phyloP scores from a whole-genome alignment of 2,113 vertebrate genomes.

The Myodes glareolus region DNA sequence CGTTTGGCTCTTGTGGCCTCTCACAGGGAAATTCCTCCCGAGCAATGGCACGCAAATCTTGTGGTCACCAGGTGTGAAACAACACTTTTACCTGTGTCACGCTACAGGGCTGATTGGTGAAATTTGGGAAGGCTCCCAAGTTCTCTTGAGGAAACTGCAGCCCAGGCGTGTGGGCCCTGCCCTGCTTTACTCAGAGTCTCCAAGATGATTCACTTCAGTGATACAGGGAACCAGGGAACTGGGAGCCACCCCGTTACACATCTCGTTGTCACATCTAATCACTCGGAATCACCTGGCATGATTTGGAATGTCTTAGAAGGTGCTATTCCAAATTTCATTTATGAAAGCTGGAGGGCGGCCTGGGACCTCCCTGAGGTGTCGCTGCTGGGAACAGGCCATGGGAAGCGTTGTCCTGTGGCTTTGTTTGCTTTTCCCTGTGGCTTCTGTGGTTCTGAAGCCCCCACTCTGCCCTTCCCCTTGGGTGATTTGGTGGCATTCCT shows the following conservation, averaged over 20 bases:
- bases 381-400: accelerated
- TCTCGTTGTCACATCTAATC: conserved; percentile 63
- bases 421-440: accelerated
- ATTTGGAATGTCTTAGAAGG: neutral
- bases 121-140: conserved; percentile 55
- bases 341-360: neutral
- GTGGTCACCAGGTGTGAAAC: neutral
- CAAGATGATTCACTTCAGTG: conserved; percentile 64
- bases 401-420: too few relatives aligned
- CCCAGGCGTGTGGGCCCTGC: neutral
- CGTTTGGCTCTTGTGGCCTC: neutral
- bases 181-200: conserved; percentile 69
- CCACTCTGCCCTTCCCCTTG: neutral
- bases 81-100: conserved; percentile 31
- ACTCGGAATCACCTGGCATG: neutral
- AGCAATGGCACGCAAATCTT: conserved; percentile 9
- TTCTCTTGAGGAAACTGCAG: conserved; percentile 60
- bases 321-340: neutral
- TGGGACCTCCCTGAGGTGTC: neutral
- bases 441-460: neutral
- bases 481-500: neutral
- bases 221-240: conserved; percentile 23
- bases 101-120: neutral
- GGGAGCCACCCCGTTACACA: conserved; percentile 44
- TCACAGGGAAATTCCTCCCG: conserved; percentile 46